Conservation (phyloP, 2,797 vertebrate genomes). For the Karalla daura region DNA sequence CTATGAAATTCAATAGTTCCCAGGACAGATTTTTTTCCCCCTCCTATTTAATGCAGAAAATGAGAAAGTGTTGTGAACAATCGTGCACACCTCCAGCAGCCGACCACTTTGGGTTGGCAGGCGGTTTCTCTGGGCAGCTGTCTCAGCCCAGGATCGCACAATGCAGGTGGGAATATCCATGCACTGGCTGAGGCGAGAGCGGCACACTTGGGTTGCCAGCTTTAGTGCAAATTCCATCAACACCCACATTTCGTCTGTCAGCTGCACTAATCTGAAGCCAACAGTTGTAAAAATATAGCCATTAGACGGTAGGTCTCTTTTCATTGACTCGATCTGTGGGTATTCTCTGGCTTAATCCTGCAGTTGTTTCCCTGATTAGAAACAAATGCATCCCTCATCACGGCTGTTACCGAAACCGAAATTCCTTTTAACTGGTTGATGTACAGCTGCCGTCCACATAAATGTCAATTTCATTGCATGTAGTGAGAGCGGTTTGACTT, state of each 20-base stretch:
- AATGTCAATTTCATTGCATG: slow-evolving; percentile 2
- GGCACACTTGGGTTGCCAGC: slow-evolving; percentile 50
- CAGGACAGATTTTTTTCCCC: not conserved
- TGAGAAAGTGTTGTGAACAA: slow-evolving; percentile 37
- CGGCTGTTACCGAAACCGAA: slow-evolving; percentile 33
- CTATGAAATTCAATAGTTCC: slow-evolving; percentile 50
- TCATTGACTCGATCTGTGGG: slow-evolving; percentile 21
- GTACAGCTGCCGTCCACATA: not conserved
- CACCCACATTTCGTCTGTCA: slow-evolving; percentile 66
- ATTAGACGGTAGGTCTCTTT: slow-evolving; percentile 39
- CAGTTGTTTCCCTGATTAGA: slow-evolving; percentile 75
- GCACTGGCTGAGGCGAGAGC: slow-evolving; percentile 19
- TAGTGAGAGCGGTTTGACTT: not conserved
- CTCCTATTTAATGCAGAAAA: slow-evolving; percentile 23
- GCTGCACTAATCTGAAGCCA: slow-evolving; percentile 73
- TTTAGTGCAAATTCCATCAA: slow-evolving; percentile 68
- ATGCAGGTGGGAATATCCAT: slow-evolving; percentile 56
- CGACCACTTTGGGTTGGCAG: slow-evolving; percentile 18
- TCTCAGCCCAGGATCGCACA: slow-evolving; percentile 30
- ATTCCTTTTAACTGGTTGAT: slow-evolving; percentile 33
- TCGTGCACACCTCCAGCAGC: slow-evolving; percentile 27
- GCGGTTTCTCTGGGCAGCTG: slow-evolving; percentile 44
- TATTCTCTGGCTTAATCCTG: slow-evolving; percentile 59
- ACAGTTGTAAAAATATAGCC: slow-evolving; percentile 77
- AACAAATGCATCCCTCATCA: slow-evolving; percentile 65